Base-by-base conservation (phyloP, 2,888 invertebrate species). In the Parapristionchus giblindavisi region DNA sequence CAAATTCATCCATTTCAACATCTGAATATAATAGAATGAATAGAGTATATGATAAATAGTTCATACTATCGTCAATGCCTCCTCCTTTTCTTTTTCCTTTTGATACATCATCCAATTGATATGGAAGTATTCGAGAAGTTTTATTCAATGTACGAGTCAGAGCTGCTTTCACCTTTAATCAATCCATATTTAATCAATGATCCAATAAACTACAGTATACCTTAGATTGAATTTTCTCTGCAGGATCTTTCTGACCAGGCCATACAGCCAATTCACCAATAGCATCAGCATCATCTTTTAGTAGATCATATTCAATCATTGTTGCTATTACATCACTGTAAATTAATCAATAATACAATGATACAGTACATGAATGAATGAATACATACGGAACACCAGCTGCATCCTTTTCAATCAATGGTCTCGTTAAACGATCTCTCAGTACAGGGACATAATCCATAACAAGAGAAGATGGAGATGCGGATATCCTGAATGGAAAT, bases 121-220 rank as follows among this genome's bases (percentile, higher is more conserved):
- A 96, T 0, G 95, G 94, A 74, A 93, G 91, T 75, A 93, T 91
- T 65, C 92, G 90, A 0, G 92, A 91, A 80, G 92, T 92, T 89
- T 97, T 97, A 89, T 98, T 99, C 89, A 94, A 95, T 0, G 93
- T 91, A 56, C 96, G 92, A 0, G 98, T 99, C 88, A 99, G 93
- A 0, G 96, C 94, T 0, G 95, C 92, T 90, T 98, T 98, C 0
- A 94, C 93, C 94, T 94, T n/a, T 51, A 75, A 52, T 61, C 43
- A 32, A 24, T 29, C 56, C 27, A 56, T 17, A 61, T 54, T 8
- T 54, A 54, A 54, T 24, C 24, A 54, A 43, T 43, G 43, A 14
- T 43, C 36, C 8, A 58, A 40, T 65, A 40, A n/a, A 17, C 3
- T 32, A 1, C n/a, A 52, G 11, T 40, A 14, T 14, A 89, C 89